Evolutionary conservation across 2,113 vertebrate genomes (phyloP).

Genomic region (Brachyistius frenatus): DNA sequence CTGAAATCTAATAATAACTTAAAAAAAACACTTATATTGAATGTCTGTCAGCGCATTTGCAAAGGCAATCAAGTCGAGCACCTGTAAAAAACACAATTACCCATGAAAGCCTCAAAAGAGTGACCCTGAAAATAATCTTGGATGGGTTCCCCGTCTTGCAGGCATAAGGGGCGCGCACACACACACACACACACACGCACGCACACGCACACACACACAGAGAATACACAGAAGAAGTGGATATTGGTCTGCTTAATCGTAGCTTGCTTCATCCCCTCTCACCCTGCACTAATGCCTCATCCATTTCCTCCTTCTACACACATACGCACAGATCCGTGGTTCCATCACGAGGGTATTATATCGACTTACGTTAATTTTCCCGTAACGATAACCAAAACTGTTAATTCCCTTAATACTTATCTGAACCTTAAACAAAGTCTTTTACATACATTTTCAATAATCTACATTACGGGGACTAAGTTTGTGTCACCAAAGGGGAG

Average conservation of each 20-base stretch:
- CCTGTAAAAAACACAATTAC: constrained; percentile 53
- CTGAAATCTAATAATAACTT: constrained; percentile 47
- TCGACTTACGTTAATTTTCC: too few relatives aligned
- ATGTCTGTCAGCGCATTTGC: constrained; percentile 48
- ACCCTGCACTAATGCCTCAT: not conserved
- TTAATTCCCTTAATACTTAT: too few relatives aligned
- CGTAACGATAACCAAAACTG: too few relatives aligned
- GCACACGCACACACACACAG: constrained; percentile 4
- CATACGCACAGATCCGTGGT: not conserved
- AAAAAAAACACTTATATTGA: constrained; percentile 34
- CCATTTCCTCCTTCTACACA: not conserved
- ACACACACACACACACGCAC: constrained; percentile 6
- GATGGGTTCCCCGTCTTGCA: not conserved
- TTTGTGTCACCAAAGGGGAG: too few relatives aligned
- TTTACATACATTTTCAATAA: too few relatives aligned
- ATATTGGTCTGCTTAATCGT: constrained; percentile 25
- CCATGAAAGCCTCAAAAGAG: constrained; percentile 55
- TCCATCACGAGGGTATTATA: not conserved
- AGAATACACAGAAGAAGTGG: constrained; percentile 15
- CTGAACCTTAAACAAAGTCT: too few relatives aligned
- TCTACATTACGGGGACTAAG: too few relatives aligned
- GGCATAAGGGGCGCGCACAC: not conserved
- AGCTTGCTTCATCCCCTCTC: not conserved
- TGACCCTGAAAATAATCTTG: constrained; percentile 49
- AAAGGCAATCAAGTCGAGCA: constrained; percentile 67